These are phyloP conservation scores for Theropithecus gelada DNA, from an alignment of 2,113 vertebrate species.

Conservation along the genomic window DNA sequence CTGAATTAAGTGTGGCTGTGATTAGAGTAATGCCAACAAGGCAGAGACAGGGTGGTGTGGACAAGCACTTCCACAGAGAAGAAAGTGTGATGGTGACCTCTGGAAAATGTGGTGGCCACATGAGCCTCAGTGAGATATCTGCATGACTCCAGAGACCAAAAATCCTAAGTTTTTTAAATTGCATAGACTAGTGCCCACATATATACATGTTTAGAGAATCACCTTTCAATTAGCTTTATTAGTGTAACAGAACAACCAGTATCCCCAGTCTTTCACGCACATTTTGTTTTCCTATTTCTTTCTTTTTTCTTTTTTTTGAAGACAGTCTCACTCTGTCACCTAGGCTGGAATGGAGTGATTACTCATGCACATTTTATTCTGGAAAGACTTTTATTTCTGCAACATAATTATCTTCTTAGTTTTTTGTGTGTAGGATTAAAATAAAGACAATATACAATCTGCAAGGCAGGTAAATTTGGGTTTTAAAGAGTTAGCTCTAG, in stretches of 20 bases:
- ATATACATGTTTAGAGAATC: not conserved
- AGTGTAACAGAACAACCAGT: not conserved
- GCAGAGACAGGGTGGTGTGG: fast-evolving
- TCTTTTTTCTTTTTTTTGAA: not conserved
- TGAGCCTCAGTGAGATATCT: not conserved
- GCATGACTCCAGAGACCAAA: not conserved
- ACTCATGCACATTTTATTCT: slow-evolving; percentile 31
- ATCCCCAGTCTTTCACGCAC: not conserved
- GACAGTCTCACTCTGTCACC: not conserved
- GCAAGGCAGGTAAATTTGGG: not conserved
- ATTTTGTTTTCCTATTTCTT: not conserved
- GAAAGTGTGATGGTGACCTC: not conserved
- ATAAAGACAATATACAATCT: not conserved
- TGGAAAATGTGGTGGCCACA: not conserved
- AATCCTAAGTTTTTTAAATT: not conserved
- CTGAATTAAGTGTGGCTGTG: not conserved
- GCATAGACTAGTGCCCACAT: not conserved
- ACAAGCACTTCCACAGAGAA: not conserved
- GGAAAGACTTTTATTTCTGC: slow-evolving; percentile 40
- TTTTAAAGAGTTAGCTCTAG: slow-evolving; percentile 12
- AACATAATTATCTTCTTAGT: slow-evolving; percentile 7
- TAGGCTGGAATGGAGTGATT: not conserved
- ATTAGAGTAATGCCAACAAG: not conserved
- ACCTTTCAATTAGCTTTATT: not conserved
- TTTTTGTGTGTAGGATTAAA: slow-evolving; percentile 33